These are phyloP conservation scores for Ophiothrix spiculata DNA, from an alignment of 35 echinoderm and acorn worm species.

Conservation along the genomic window DNA sequence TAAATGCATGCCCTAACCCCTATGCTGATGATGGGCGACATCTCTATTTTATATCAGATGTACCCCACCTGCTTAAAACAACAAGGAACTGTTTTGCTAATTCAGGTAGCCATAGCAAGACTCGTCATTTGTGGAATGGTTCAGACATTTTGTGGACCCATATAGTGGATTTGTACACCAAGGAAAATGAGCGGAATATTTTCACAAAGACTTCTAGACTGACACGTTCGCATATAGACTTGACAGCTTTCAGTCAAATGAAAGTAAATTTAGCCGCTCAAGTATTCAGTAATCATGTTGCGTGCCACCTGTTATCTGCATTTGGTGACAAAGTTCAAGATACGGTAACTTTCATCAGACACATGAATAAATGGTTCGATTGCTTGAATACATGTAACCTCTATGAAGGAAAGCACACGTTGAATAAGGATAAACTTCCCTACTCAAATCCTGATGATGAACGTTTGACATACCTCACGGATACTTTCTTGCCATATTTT, in stretches of 20 bases:
- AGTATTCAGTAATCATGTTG: conserved; percentile 45
- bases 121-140: neutral
- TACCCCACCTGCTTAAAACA: neutral
- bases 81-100: neutral
- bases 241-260: neutral
- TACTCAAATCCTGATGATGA: conserved; percentile 34
- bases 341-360: conserved; percentile 33
- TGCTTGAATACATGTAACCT: conserved; percentile 38
- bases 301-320: conserved; percentile 12
- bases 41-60: neutral
- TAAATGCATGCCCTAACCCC: neutral
- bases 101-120: neutral
- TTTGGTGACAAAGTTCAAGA: neutral
- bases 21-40: neutral
- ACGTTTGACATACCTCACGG: neutral
- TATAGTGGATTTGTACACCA: too few relatives aligned
- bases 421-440: conserved; percentile 33
- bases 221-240: neutral
- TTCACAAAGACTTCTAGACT: neutral
- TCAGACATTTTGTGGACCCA: neutral
- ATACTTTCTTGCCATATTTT: neutral
- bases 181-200: too few relatives aligned
- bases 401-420: neutral
- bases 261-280: conserved; percentile 3
- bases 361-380: conserved; percentile 59